Evolutionary conservation across 2,113 vertebrate genomes (phyloP), one percentile per base, ranked within the genome.

Genomic region (Thinocorus orbignyianus): DNA sequence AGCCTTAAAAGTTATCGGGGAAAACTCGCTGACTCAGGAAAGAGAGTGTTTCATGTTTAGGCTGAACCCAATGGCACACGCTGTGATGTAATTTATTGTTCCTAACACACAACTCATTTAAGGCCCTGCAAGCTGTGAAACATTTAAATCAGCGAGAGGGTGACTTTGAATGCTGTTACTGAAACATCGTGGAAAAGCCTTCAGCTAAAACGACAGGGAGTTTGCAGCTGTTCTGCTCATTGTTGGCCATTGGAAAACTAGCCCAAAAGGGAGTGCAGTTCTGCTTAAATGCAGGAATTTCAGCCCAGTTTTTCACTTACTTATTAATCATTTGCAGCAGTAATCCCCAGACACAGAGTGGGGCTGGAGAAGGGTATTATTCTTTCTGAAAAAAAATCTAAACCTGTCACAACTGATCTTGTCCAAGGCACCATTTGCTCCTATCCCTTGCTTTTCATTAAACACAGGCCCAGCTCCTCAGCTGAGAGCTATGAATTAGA

Each of bases 21-120:
- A 86, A 87, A 96, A 92, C 69, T 86, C 0, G n/a, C 85, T 94
- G 93, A 92, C 68, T 93, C 79, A 68, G 93, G 92, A 51, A 81
- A 92, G 86, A 11, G 30, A 69, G 51, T 23, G 28, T 57, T 92
- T 91, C 33, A 8, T 46, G 80, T 84, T 93, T 84, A 41, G 4
- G 52, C 76, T 93, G 90, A 62, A 70, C 48, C 72, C 76, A 71
- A 33, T 44, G 84, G 65, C 64, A 57, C 82, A 74, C 1, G 7
- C 82, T 71, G 76, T n/a, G 86, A 83, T 91, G 61, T 86, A 92
- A 93, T 96, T 93, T 96, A 95, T 54, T 94, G 93, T 88, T 94
- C 69, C 23, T 55, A 92, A 84, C 28, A 72, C 86, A 84, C 82
- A 90, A 93, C 60, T 92, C 69, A 92, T 94, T 94, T 84, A 90